These are phyloP conservation scores for Petroica traversi DNA, from an alignment of 2,113 vertebrate species.

Conservation along the genomic window DNA sequence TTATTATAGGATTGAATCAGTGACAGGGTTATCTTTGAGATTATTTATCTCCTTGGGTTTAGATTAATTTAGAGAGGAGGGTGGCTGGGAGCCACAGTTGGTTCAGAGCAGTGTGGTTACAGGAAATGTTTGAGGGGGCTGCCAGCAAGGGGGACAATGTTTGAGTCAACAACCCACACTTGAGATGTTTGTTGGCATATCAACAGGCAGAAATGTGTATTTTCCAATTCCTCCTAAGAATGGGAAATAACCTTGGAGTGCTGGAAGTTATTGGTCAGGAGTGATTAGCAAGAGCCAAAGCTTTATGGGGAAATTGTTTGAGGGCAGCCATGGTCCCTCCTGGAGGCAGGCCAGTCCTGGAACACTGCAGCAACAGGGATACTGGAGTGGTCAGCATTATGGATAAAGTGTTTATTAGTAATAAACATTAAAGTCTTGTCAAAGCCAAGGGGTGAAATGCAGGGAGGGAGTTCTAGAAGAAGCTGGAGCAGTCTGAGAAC, in stretches of 20 bases:
- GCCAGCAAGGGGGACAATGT: not conserved
- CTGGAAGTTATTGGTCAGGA: conserved; percentile 11
- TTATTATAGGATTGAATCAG: not conserved
- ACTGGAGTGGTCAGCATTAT: not conserved
- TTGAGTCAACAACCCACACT: not conserved
- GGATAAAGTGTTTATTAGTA: not conserved
- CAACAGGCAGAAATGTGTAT: not conserved
- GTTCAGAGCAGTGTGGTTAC: not conserved
- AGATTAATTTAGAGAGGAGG: not conserved
- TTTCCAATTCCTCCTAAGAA: not conserved
- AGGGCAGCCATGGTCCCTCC: not conserved
- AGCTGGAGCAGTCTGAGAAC: not conserved
- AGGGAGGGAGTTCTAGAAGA: not conserved
- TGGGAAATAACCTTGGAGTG: not conserved
- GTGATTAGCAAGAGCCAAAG: not conserved
- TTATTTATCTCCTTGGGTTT: not conserved
- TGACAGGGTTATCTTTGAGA: not conserved
- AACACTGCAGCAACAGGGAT: not conserved
- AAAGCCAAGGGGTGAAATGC: not conserved
- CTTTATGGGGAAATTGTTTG: not conserved
- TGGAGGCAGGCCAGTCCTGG: conserved; percentile 10
- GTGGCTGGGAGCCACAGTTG: not conserved
- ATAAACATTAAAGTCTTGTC: not conserved
- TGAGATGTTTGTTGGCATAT: not conserved
- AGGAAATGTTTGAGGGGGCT: not conserved